These are phyloP conservation scores for Phoenicopterus ruber DNA, from an alignment of 2,113 vertebrate species.

Conservation along the genomic window DNA sequence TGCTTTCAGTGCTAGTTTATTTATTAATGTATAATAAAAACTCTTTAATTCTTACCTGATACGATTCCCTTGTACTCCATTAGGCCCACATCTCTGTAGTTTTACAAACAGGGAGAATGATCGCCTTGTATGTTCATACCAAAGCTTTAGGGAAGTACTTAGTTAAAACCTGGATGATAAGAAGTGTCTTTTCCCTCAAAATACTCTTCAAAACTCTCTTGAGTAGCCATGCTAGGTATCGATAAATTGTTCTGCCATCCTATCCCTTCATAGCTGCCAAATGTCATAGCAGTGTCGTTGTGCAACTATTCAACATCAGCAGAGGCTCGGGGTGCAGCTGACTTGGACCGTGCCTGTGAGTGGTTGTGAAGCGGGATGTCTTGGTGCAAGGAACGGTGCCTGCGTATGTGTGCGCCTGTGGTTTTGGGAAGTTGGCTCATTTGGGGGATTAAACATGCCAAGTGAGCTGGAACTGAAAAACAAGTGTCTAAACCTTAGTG, in stretches of 20 bases:
- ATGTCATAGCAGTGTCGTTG: accelerated
- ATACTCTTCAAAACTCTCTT: neutral
- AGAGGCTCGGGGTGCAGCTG: neutral
- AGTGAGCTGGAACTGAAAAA: neutral
- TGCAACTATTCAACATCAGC: neutral
- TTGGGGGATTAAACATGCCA: neutral
- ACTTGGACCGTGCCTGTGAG: neutral
- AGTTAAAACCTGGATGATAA: neutral
- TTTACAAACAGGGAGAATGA: neutral
- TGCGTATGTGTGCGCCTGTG: accelerated
- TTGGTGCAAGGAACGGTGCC: neutral
- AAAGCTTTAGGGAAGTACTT: neutral
- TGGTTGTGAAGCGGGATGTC: neutral
- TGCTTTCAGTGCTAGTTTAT: neutral
- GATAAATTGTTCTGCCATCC: neutral
- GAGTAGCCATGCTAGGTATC: neutral
- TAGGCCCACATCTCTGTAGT: neutral
- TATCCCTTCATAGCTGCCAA: neutral
- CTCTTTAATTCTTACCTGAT: neutral
- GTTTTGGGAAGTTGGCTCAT: neutral
- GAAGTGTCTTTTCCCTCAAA: neutral
- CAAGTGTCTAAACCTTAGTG: neutral
- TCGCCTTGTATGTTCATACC: accelerated
- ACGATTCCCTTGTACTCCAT: neutral
- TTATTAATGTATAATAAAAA: neutral